Conservation (phyloP, 2,113 vertebrate species). For the Pygathrix nemaeus region DNA sequence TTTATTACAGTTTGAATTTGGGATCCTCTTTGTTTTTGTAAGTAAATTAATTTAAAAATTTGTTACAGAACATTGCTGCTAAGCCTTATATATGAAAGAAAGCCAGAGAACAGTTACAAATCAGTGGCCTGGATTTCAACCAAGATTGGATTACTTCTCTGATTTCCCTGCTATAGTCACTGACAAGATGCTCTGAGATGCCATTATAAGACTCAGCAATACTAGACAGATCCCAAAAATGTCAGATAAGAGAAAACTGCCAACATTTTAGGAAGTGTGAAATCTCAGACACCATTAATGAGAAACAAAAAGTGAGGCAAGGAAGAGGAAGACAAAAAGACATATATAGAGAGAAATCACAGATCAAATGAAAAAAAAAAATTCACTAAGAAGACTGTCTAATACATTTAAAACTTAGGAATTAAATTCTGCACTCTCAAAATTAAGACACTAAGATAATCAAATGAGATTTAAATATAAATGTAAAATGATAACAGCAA, state of each 20-base stretch:
- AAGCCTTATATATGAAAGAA: background rate
- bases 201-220: background rate
- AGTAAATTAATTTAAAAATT: background rate
- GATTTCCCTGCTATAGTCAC: background rate
- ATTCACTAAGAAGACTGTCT: background rate
- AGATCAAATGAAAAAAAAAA: background rate
- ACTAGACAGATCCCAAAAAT: background rate
- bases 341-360: background rate
- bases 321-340: background rate
- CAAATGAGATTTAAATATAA: background rate
- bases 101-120: background rate
- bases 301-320: accelerated
- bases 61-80: background rate
- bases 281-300: background rate
- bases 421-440: background rate
- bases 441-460: background rate
- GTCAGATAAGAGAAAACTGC: background rate
- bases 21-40: background rate
- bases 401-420: background rate
- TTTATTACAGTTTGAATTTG: background rate
- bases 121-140: background rate
- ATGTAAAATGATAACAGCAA: background rate
- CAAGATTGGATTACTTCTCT: background rate
- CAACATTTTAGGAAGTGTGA: background rate
- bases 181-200: background rate